Evolutionary conservation across 2,797 vertebrate genomes (phyloP).

Genomic region (Carapus acus): DNA sequence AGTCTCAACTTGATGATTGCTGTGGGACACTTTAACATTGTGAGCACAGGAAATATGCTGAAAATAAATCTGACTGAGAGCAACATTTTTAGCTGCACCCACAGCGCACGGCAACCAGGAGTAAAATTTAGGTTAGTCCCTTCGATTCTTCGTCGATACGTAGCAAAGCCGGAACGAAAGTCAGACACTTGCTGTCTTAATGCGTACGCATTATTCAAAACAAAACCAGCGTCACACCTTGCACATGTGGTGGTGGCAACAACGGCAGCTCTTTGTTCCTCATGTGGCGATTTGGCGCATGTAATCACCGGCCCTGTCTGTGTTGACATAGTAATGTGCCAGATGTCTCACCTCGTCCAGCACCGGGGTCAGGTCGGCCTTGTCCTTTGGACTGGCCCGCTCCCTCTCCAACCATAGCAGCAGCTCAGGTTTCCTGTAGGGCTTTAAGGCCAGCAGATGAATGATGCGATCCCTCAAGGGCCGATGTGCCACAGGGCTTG

Average conservation of each 20-base stretch:
- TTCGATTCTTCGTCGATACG: neutral
- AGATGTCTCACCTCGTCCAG: constrained; percentile 74
- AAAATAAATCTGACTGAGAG: constrained; percentile 48
- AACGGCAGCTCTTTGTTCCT: neutral
- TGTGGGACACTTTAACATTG: constrained; percentile 52
- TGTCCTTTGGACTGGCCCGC: constrained; percentile 68
- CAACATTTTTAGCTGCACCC: constrained; percentile 20
- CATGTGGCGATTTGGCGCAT: constrained; percentile 5
- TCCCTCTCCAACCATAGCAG: constrained; percentile 73
- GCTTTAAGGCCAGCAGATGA: constrained; percentile 73
- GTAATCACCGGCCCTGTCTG: constrained; percentile 3
- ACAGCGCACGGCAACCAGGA: constrained; percentile 1
- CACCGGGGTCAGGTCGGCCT: constrained; percentile 64
- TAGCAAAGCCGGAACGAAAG: too few relatives aligned
- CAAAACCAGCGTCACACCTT: neutral
- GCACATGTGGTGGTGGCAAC: neutral
- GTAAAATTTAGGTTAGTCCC: constrained; percentile 11
- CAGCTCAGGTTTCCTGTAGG: constrained; percentile 74
- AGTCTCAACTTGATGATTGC: constrained; percentile 50
- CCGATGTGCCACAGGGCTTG: constrained; percentile 63
- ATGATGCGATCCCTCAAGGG: constrained; percentile 71
- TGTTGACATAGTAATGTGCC: constrained; percentile 24
- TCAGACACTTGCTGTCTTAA: too few relatives aligned
- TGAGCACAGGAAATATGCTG: constrained; percentile 53
- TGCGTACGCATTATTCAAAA: neutral